phyloP scores from a whole-genome alignment of 2,113 vertebrate genomes.

The cat (Felis catus) region F.catus_Fca126_mat1.0 CM031415.1:184430501-184431000 shows the following conservation, averaged over 20 bases:
- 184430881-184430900: no score
- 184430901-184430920: not conserved
- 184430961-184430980: not conserved
- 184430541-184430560: not conserved
- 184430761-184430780: not conserved
- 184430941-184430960: not conserved
- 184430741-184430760: not conserved
- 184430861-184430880: not conserved
- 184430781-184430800: not conserved
- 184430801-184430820: not conserved
- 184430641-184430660: not conserved
- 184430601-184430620: no score
- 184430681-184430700: not conserved
- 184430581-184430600: not conserved
- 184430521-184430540: not conserved
- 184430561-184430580: not conserved
- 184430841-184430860: not conserved
- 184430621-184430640: not conserved
- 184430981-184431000: not conserved
- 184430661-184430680: not conserved
- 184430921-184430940: not conserved
- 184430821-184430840: not conserved
- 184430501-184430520: not conserved
- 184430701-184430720: not conserved
- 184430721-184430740: not conserved